phyloP scores from a whole-genome alignment of 1,140 invertebrate genomes.

The Drosophila leontia region DNA sequence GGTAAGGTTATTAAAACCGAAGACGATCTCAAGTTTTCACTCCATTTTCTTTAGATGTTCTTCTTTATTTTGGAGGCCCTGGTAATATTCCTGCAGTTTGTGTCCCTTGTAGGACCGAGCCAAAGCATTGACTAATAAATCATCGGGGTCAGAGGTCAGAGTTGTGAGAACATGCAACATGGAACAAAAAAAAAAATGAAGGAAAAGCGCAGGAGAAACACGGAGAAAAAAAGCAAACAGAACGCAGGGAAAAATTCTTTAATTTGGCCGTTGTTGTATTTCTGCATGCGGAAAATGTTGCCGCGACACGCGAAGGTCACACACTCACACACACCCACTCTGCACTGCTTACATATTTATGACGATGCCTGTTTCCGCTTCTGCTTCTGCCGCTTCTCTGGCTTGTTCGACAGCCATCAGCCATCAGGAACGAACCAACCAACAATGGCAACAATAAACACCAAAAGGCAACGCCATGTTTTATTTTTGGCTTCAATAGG shows the following conservation, averaged over 20 bases:
- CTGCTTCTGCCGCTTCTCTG: background rate
- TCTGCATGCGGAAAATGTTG: conserved; percentile 48
- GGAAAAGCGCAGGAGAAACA: conserved; percentile 4
- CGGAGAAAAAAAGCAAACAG: background rate
- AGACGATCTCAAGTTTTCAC: background rate
- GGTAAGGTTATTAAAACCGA: conserved; percentile 17
- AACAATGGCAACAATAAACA: conserved; percentile 34
- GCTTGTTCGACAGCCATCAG: conserved; percentile 28
- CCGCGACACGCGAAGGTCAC: conserved; percentile 54
- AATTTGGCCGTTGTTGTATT: conserved; percentile 38
- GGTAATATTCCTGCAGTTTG: conserved; percentile 69
- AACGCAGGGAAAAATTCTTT: background rate
- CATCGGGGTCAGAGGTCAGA: conserved; percentile 21
- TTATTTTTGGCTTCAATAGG: conserved; percentile 28
- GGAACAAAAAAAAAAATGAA: background rate
- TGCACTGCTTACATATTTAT: conserved; percentile 39
- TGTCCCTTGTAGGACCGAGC: conserved; percentile 32
- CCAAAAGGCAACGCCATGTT: conserved; percentile 31
- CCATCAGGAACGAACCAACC: conserved; percentile 5
- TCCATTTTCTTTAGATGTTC: conserved; percentile 45
- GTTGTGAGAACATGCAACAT: conserved; percentile 28
- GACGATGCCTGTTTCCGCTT: conserved; percentile 35
- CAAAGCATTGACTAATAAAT: conserved; percentile 35
- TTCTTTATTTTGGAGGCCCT: conserved; percentile 66
- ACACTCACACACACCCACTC: conserved; percentile 8